A percentile compares a stretch with the other conserved stretches of the same genome.
Conservation (phyloP, 37 sponge, comb jelly and placozoan species). For the Chondrilla cf. caribensis region DNA sequence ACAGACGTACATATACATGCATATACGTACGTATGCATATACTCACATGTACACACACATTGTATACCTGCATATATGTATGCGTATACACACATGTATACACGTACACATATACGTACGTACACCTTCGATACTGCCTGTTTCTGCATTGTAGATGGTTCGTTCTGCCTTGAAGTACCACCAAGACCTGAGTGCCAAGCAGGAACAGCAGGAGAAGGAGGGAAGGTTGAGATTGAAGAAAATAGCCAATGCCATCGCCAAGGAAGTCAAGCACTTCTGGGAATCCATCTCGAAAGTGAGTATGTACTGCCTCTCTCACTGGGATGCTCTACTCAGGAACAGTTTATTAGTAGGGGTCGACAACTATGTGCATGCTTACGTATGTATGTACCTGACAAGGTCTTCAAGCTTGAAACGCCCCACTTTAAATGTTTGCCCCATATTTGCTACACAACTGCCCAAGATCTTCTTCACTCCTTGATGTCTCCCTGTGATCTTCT, state of each 20-base stretch:
- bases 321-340: not conserved
- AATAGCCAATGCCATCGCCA: conserved; percentile 88
- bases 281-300: conserved; percentile 74
- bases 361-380: no score
- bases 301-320: no score
- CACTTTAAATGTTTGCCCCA: no score
- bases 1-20: not conserved
- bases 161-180: conserved; percentile 69
- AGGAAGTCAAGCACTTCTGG: conserved; percentile 91
- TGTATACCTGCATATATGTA: not conserved
- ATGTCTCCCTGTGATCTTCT: no score
- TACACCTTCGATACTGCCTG: not conserved
- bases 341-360: not conserved
- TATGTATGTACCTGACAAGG: no score
- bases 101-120: not conserved
- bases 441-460: no score
- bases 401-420: no score
- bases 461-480: no score
- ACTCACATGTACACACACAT: conserved; percentile 7
- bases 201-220: conserved; percentile 62
- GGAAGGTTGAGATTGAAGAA: conserved; percentile 70
- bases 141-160: conserved; percentile 40
- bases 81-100: not conserved
- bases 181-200: conserved; percentile 60
- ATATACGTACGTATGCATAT: not conserved